phyloP scores from a whole-genome alignment of 2,888 invertebrate genomes.

The Drosophila setosimentum region DNA sequence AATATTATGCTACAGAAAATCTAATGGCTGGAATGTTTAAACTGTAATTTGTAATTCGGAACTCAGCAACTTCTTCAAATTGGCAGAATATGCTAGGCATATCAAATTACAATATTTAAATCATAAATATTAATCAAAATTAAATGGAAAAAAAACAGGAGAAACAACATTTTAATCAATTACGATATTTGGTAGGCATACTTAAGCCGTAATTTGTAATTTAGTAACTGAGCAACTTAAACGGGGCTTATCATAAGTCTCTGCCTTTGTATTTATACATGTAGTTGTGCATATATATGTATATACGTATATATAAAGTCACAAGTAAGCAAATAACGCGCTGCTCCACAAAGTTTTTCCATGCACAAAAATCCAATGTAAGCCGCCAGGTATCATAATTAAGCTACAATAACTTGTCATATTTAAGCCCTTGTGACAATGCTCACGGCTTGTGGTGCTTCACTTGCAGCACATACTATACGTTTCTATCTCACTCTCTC shows the following conservation, averaged over 20 bases:
- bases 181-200: background rate
- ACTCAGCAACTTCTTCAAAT: background rate
- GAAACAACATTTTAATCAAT: background rate
- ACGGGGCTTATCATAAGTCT: constrained; percentile 9
- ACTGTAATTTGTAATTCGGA: background rate
- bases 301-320: background rate
- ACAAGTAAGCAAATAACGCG: background rate
- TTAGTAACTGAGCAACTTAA: constrained; percentile 6
- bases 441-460: constrained; percentile 32
- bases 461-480: constrained; percentile 20
- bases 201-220: constrained; percentile 14
- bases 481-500: background rate
- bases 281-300: background rate
- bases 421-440: constrained; percentile 66
- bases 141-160: background rate
- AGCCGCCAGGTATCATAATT: constrained; percentile 72
- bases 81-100: background rate
- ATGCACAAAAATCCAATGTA: constrained; percentile 62
- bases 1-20: background rate
- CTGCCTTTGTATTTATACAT: background rate
- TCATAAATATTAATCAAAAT: background rate
- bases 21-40: background rate
- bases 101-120: background rate
- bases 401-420: constrained; percentile 80
- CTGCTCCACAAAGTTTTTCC: constrained; percentile 8